Evolutionary conservation across 64 coral and sea anemone species (phyloP).

Genomic region (Porites lutea): DNA sequence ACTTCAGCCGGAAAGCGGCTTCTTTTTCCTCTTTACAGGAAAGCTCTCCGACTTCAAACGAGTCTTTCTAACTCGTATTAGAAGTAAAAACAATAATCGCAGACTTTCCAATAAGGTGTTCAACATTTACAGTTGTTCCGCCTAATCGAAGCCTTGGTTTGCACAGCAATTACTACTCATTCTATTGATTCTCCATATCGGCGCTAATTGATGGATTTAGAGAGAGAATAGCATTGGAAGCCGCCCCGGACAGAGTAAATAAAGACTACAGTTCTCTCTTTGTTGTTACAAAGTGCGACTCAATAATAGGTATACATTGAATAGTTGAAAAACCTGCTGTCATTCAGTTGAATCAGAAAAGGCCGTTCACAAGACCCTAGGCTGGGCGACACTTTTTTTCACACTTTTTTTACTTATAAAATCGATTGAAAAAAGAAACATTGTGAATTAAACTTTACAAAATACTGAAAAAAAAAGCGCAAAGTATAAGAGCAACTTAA

Average conservation of each 20-base stretch:
- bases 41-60: neutral
- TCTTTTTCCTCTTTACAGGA: neutral
- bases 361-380: neutral
- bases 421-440: neutral
- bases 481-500: too few species aligned
- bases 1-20: neutral
- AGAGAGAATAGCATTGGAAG: constrained; percentile 10
- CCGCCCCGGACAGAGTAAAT: constrained; percentile 3
- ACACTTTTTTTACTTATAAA: neutral
- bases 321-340: constrained; percentile 21
- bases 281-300: constrained; percentile 13
- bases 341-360: constrained; percentile 12
- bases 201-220: constrained; percentile 19
- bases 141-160: neutral
- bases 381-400: neutral
- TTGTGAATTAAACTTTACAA: neutral
- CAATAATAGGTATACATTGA: constrained; percentile 29
- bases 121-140: neutral
- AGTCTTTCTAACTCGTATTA: constrained; percentile 4
- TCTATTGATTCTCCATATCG: neutral
- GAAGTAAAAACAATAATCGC: neutral
- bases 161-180: neutral
- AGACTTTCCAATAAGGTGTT: neutral
- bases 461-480: neutral
- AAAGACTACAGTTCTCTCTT: neutral